A percentile compares a stretch with the other conserved stretches of the same genome.
Conservation (phyloP, 2,113 vertebrate genomes). For the Megaleporinus macrocephalus region DNA sequence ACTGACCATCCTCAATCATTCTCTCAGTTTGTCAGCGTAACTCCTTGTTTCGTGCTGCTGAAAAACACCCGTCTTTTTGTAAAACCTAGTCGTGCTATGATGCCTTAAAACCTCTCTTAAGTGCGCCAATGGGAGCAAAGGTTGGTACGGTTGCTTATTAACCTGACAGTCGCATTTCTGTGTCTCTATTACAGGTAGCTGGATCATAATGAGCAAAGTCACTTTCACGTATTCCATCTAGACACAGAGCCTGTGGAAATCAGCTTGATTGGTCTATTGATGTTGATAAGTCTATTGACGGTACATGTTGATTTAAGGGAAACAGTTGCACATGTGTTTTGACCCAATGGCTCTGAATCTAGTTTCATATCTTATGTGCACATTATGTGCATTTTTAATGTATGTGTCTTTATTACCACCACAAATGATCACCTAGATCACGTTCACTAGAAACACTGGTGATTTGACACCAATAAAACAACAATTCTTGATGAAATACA, state of each 20-base stretch:
- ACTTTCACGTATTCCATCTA: slow-evolving; percentile 23
- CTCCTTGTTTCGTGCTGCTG: slow-evolving; percentile 42
- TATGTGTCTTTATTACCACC: too few relatives aligned
- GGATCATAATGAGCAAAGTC: slow-evolving; percentile 36
- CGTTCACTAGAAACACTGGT: too few relatives aligned
- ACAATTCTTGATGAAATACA: too few relatives aligned
- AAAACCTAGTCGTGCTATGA: slow-evolving; percentile 26
- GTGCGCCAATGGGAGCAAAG: slow-evolving; percentile 86
- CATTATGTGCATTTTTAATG: too few relatives aligned
- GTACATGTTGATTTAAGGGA: neutral
- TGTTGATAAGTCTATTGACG: neutral
- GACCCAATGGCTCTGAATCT: neutral
- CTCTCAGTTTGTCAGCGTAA: slow-evolving; percentile 31
- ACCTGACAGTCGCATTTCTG: slow-evolving; percentile 73
- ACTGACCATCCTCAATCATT: slow-evolving; percentile 37
- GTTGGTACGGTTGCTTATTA: slow-evolving; percentile 93
- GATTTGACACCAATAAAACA: too few relatives aligned
- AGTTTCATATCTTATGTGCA: neutral
- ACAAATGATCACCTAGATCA: too few relatives aligned
- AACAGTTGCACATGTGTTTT: neutral
- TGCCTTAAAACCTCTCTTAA: slow-evolving; percentile 73
- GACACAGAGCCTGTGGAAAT: neutral
- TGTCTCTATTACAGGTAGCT: slow-evolving; percentile 65
- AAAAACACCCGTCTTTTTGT: slow-evolving; percentile 15
- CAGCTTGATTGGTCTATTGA: neutral